Percentiles rank a stretch among this genome's conserved stretches.
phyloP scores from a whole-genome alignment of 2,888 invertebrate species.

The Hecatera dysodea region DNA sequence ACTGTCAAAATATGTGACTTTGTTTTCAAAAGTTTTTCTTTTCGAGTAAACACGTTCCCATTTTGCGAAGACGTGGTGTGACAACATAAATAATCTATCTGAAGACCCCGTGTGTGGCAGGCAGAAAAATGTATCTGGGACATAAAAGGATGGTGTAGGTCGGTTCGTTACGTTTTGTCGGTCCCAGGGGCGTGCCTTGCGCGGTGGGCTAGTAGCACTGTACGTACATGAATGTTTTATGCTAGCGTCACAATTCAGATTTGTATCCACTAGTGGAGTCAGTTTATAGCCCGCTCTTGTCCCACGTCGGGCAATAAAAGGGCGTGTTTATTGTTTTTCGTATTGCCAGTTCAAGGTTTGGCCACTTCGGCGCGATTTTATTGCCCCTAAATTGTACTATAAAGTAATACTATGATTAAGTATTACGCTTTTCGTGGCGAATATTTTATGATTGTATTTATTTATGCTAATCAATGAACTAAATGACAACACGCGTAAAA shows the following conservation, averaged over 20 bases:
- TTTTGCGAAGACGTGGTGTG: conserved; percentile 60
- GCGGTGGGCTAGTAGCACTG: conserved; percentile 76
- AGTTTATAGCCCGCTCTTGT: conserved; percentile 78
- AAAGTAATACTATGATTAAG: conserved; percentile 58
- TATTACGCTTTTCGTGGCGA: conserved; percentile 25
- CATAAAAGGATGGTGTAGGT: conserved; percentile 84
- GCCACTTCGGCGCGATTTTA: conserved; percentile 68
- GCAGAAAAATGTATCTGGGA: conserved; percentile 87
- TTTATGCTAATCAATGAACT: conserved; percentile 8
- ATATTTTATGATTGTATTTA: conserved; percentile 34
- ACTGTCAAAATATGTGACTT: conserved; percentile 31
- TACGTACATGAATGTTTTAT: conserved; percentile 87
- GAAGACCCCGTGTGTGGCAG: conserved; percentile 80
- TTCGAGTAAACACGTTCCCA: conserved; percentile 32
- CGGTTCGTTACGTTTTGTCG: conserved; percentile 90
- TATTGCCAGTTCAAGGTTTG: conserved; percentile 75
- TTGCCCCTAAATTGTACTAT: conserved; percentile 53
- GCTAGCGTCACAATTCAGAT: conserved; percentile 86
- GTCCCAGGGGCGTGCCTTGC: conserved; percentile 83
- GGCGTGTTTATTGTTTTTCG: conserved; percentile 82
- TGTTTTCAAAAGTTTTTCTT: conserved; percentile 38
- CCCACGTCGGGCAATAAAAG: conserved; percentile 79
- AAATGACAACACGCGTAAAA: neutral
- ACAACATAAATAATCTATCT: conserved; percentile 87
- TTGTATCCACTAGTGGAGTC: conserved; percentile 83